A percentile compares a stretch with the other conserved stretches of the same genome.
phyloP scores from a whole-genome alignment of 2,888 invertebrate species.

The Dioctria linearis region DNA sequence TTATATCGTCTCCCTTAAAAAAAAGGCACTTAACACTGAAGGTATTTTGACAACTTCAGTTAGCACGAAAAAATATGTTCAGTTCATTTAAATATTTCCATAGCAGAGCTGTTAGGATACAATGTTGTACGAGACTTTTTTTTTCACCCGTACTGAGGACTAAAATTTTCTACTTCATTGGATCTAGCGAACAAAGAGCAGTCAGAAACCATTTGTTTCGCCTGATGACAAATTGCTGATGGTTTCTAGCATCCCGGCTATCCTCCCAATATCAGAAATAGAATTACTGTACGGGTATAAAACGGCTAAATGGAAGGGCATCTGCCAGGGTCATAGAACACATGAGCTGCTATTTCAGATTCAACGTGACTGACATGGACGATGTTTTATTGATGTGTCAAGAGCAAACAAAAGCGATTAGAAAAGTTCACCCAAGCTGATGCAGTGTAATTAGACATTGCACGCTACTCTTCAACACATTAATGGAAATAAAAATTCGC shows the following conservation, averaged over 20 bases:
- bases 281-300: constrained; percentile 22
- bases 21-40: constrained; percentile 11
- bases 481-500: too few relatives aligned
- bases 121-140: background rate
- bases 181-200: constrained; percentile 35
- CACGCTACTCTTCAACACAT: too few relatives aligned
- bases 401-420: constrained; percentile 27
- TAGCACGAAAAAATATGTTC: constrained; percentile 26
- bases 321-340: background rate
- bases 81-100: constrained; percentile 17
- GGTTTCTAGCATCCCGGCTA: constrained; percentile 2
- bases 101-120: background rate
- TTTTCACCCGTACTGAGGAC: background rate
- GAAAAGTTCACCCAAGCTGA: constrained; percentile 14
- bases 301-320: background rate
- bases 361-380: constrained; percentile 33
- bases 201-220: constrained; percentile 40
- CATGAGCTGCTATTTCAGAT: constrained; percentile 25
- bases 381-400: constrained; percentile 39
- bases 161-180: constrained; percentile 35
- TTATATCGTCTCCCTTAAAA: background rate
- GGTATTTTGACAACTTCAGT: constrained; percentile 17
- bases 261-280: constrained; percentile 14
- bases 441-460: too few relatives aligned
- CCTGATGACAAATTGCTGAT: constrained; percentile 40